Evolutionary conservation across 2,113 vertebrate genomes (phyloP), one percentile per base, ranked within the genome.

Genomic region (Nematolebias whitei): DNA sequence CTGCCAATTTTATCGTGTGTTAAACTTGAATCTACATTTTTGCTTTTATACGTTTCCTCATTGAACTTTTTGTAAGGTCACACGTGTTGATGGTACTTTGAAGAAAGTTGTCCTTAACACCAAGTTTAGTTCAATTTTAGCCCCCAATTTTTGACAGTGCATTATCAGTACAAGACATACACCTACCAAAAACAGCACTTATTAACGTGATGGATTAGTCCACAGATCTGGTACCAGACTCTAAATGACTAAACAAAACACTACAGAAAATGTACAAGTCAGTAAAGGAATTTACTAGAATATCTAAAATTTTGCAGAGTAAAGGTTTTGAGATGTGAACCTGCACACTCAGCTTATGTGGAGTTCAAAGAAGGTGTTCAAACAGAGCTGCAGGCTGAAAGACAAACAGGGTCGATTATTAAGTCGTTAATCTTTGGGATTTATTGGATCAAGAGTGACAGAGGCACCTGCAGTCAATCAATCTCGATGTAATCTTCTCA

Each of bases 401-500:
- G 39, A 78, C 49, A 61, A 59, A 71, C 52, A 3, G 18, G 68
- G 23, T 80, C 63, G 54, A 81, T 76, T 63, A 56, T 65, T 44
- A 59, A 44, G 62, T 65, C 19, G 10, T 84, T 76, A 73, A 86
- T 85, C 84, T 73, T 50, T 39, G 1, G 12, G 35, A 67, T 67
- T 64, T 60, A 76, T 70, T 70, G 69, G 83, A 79, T 68, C 65
- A 79, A 60, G 66, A 84, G 63, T 68, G 85, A 81, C 73, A 49
- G 68, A 71, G 55, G 75, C 65, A 76, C 67, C 70, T 59, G 63
- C 19, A 13, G 65, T 84, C 76, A 76, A 63, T 86, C 75, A 54
- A 81, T 86, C 57, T 49, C 76, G 45, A 53, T 80, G 68, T 85
- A 82, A 87, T 87, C 83, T 79, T 73, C 78, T 50, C 69, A 19